These are phyloP conservation scores for Rhinichthys osculus DNA, from an alignment of 2,797 vertebrate species.

Conservation along the genomic window DNA sequence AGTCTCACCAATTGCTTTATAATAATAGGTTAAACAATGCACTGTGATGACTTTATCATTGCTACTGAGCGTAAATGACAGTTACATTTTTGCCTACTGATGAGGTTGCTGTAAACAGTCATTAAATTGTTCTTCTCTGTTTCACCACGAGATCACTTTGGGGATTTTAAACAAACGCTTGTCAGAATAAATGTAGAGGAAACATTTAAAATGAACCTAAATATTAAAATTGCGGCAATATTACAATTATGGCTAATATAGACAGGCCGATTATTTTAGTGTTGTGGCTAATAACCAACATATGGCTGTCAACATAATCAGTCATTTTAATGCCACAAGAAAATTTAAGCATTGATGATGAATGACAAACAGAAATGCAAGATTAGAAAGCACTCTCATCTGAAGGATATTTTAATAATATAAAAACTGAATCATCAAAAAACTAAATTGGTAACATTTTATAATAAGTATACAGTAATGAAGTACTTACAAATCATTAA, in stretches of 20 bases:
- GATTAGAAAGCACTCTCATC: background rate
- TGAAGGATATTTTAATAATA: background rate
- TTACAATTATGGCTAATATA: background rate
- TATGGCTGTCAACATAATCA: background rate
- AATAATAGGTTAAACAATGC: constrained; percentile 44
- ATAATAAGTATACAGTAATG: too few species aligned
- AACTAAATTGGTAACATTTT: too few species aligned
- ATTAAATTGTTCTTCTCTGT: constrained; percentile 25
- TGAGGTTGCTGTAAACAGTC: constrained; percentile 37
- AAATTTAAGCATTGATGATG: background rate
- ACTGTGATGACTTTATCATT: constrained; percentile 13
- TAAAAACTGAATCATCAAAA: background rate
- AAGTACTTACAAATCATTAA: too few species aligned
- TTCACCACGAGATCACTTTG: constrained; percentile 4
- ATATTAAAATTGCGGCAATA: background rate
- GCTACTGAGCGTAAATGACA: constrained; percentile 21
- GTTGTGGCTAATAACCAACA: background rate
- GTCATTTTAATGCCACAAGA: background rate
- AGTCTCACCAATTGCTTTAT: constrained; percentile 11
- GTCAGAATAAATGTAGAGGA: constrained; percentile 13
- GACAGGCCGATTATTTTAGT: background rate
- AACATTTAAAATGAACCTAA: background rate
- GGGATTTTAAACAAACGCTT: background rate
- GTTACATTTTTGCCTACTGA: constrained; percentile 11
- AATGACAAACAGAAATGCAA: background rate